Evolutionary conservation across 2,113 vertebrate genomes (phyloP).

Genomic region (Anolis sagrei): DNA sequence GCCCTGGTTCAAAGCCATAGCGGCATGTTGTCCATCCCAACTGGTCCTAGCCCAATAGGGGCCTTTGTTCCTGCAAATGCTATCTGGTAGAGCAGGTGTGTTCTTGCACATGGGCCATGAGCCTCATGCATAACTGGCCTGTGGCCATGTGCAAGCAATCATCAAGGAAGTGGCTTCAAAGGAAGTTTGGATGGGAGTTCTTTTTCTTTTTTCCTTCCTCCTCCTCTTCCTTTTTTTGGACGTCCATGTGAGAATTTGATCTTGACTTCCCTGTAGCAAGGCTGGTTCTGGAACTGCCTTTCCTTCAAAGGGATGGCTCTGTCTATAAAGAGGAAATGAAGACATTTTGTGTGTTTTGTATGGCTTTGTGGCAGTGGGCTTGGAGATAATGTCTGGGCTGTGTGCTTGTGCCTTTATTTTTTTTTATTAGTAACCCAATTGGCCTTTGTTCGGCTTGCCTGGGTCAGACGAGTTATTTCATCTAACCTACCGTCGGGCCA

Average conservation of each 20-base stretch:
- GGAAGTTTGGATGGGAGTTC: background rate
- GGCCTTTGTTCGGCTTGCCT: slow-evolving; percentile 24
- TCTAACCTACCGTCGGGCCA: slow-evolving; percentile 65
- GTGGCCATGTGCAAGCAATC: background rate
- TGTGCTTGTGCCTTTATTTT: background rate
- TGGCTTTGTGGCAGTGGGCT: slow-evolving; percentile 12
- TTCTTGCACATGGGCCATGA: background rate
- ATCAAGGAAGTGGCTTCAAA: background rate
- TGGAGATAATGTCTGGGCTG: background rate
- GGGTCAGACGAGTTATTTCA: slow-evolving; percentile 61
- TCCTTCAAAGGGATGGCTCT: slow-evolving; percentile 15
- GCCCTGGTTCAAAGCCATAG: no score
- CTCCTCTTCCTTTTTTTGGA: background rate
- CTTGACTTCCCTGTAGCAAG: background rate
- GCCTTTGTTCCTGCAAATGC: background rate
- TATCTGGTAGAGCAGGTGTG: background rate
- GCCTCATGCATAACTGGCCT: background rate
- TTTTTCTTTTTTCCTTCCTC: no score
- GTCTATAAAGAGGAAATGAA: slow-evolving; percentile 9
- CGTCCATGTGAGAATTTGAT: background rate
- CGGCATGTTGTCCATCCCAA: background rate
- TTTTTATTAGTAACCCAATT: slow-evolving; percentile 28
- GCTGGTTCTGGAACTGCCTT: background rate
- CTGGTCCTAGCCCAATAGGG: background rate
- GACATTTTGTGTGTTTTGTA: slow-evolving; percentile 6